Conservation (phyloP, 2,888 invertebrate genomes). For the Calameuta pallipes region DNA sequence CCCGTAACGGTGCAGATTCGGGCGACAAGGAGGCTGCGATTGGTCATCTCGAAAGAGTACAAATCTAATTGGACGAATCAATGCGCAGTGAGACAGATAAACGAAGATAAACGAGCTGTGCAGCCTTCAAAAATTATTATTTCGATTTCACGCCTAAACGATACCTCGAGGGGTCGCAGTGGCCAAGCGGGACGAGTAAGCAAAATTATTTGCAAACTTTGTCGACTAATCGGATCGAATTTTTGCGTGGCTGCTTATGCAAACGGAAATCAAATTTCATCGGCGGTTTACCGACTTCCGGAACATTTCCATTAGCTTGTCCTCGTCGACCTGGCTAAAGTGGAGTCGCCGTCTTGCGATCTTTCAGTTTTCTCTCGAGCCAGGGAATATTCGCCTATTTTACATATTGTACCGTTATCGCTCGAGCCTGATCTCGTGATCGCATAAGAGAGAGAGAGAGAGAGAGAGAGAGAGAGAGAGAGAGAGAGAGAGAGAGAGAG, state of each 20-base stretch:
- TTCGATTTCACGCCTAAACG: too few relatives aligned
- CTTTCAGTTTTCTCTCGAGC: not conserved
- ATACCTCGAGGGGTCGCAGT: too few relatives aligned
- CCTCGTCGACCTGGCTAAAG: not conserved
- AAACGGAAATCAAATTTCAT: not conserved
- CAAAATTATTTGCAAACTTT: not conserved
- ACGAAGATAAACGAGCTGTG: not conserved
- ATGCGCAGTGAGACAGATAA: not conserved
- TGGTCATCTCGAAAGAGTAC: not conserved
- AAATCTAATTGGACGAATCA: not conserved
- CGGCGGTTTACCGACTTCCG: not conserved
- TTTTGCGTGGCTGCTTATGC: not conserved
- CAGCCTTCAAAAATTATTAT: not conserved
- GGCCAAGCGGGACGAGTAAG: not conserved
- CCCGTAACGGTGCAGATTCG: conserved; percentile 7
- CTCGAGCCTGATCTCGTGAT: not conserved
- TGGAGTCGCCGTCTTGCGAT: not conserved
- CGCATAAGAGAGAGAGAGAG: too few relatives aligned
- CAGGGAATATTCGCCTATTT: not conserved
- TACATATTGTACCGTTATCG: not conserved
- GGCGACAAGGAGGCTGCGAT: conserved; percentile 13
- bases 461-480: too few relatives aligned
- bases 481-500: too few relatives aligned
- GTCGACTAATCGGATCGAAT: not conserved
- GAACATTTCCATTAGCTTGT: not conserved